A percentile compares a stretch with the other conserved stretches of the same genome.
These are phyloP conservation scores for Cosmorhoe ocellata DNA, from an alignment of 2,888 invertebrate genomes.

Conservation along the genomic window DNA sequence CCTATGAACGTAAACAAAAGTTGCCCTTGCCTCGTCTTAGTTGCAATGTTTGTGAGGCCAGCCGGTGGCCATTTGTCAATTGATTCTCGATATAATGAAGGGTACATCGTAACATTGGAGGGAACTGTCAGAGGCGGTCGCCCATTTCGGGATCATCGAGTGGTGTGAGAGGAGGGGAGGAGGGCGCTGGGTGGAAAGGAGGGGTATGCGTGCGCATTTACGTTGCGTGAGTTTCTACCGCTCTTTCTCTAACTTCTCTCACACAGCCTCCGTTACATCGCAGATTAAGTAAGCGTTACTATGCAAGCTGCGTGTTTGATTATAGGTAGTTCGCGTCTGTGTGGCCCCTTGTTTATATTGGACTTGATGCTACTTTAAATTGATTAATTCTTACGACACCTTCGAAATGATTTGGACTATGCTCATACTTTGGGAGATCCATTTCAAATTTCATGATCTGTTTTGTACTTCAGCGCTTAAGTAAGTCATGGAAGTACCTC, in stretches of 20 bases:
- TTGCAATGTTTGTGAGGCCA: slow-evolving; percentile 45
- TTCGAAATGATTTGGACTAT: slow-evolving; percentile 46
- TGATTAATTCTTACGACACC: slow-evolving; percentile 76
- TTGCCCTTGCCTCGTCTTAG: slow-evolving; percentile 30
- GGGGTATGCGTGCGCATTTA: slow-evolving; percentile 67
- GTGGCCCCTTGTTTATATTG: slow-evolving; percentile 78
- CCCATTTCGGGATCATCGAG: slow-evolving; percentile 62
- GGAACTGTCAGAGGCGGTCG: slow-evolving; percentile 73
- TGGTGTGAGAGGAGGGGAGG: slow-evolving; percentile 60
- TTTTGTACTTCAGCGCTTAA: slow-evolving; percentile 8
- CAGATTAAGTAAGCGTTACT: slow-evolving; percentile 21
- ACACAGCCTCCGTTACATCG: slow-evolving; percentile 47
- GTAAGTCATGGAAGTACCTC: too few species aligned
- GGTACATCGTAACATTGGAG: slow-evolving; percentile 75
- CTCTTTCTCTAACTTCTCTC: slow-evolving; percentile 40
- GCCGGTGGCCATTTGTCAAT: slow-evolving; percentile 73
- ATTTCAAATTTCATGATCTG: slow-evolving; percentile 19
- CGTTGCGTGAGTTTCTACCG: slow-evolving; percentile 44
- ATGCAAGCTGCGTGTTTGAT: slow-evolving; percentile 68
- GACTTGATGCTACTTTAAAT: slow-evolving; percentile 76
- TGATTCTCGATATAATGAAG: slow-evolving; percentile 81
- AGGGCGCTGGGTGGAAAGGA: slow-evolving; percentile 49
- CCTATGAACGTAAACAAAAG: slow-evolving; percentile 64
- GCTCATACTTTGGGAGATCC: slow-evolving; percentile 28
- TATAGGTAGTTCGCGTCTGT: slow-evolving; percentile 60